Evolutionary conservation across 2,888 invertebrate species (phyloP).

Genomic region (Ormyrus thymus): DNA sequence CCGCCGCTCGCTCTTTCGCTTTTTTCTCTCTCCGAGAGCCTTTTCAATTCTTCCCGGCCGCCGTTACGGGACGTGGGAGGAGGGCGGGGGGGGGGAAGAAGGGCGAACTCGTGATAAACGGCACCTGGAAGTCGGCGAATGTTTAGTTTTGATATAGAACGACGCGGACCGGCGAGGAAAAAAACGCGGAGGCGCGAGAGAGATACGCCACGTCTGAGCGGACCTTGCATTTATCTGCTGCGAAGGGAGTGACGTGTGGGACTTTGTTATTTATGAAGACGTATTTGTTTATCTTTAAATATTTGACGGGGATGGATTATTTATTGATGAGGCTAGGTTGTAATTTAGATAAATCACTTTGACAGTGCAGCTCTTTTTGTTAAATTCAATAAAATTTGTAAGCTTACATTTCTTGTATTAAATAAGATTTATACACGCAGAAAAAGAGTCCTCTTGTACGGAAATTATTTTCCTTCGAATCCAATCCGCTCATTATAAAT

Average conservation of each 20-base stretch:
- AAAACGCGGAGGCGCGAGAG: conserved; percentile 1
- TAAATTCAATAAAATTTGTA: no score
- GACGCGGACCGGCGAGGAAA: neutral
- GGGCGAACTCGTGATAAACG: conserved; percentile 35
- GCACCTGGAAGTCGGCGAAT: conserved; percentile 12
- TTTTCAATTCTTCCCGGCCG: conserved; percentile 16
- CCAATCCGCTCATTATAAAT: no score
- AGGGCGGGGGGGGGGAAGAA: neutral
- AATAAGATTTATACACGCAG: no score
- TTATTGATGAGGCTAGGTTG: no score
- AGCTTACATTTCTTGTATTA: no score
- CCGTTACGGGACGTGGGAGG: neutral
- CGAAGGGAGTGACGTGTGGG: neutral
- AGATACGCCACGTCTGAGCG: conserved; percentile 24
- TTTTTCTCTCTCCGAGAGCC: neutral
- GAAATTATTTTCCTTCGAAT: no score
- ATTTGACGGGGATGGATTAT: neutral
- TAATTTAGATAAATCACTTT: no score
- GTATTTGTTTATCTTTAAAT: neutral
- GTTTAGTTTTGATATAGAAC: conserved; percentile 11
- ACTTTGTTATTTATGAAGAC: neutral
- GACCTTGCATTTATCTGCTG: conserved; percentile 2
- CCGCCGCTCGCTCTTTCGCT: neutral
- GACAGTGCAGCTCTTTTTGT: no score
- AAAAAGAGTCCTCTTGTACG: no score